Conservation (phyloP, 2,888 invertebrate species). For the Perizoma flavofasciatum region DNA sequence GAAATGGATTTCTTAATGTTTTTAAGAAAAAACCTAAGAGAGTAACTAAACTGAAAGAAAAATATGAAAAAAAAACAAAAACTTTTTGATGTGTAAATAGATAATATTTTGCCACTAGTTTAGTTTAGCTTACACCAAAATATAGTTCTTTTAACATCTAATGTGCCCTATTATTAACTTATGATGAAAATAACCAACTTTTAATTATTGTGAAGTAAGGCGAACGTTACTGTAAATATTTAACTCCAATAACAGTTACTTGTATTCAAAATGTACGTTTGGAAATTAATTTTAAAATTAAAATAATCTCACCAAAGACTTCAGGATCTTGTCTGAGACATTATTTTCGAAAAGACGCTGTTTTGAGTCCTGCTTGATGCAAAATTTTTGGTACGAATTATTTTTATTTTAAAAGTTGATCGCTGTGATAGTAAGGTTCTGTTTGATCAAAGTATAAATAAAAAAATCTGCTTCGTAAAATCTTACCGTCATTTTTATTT, state of each 20-base stretch:
- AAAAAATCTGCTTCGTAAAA: constrained; percentile 50
- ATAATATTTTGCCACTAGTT: constrained; percentile 74
- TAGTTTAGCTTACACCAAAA: constrained; percentile 81
- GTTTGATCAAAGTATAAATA: constrained; percentile 49
- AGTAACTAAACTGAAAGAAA: constrained; percentile 23
- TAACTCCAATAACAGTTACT: constrained; percentile 19
- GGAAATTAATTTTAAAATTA: constrained; percentile 49
- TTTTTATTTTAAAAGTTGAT: constrained; percentile 55
- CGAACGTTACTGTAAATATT: constrained; percentile 44
- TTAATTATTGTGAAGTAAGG: constrained; percentile 40
- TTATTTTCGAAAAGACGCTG: not conserved
- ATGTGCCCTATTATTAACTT: constrained; percentile 56
- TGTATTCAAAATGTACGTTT: constrained; percentile 7
- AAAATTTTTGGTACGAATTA: constrained; percentile 43
- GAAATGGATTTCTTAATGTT: constrained; percentile 38
- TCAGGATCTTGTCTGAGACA: not conserved
- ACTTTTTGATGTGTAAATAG: constrained; percentile 42
- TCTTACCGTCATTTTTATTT: not conserved
- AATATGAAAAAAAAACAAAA: constrained; percentile 41
- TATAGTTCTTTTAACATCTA: constrained; percentile 58
- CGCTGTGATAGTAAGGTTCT: constrained; percentile 78
- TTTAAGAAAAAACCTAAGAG: constrained; percentile 28
- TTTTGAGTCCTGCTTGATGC: not conserved
- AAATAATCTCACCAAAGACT: constrained; percentile 13
- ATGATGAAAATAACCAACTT: constrained; percentile 45